Evolutionary conservation across 2,888 invertebrate species (phyloP), one percentile per base, ranked within the genome.

Genomic region (Scrobipalpa costella): DNA sequence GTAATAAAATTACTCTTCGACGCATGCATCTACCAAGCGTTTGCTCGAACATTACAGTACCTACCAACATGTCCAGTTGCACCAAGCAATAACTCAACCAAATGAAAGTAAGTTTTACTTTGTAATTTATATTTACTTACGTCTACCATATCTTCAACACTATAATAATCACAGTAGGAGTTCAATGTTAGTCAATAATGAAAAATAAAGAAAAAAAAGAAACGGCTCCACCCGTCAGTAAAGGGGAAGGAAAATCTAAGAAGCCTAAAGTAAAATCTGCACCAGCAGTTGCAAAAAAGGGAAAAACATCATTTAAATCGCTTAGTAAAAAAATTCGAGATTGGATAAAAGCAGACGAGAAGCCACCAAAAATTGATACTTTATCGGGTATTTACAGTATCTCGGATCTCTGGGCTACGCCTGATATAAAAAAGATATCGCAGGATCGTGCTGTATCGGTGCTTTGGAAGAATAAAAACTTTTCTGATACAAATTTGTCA

Each of bases 21-120:
- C n/a, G n/a, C 33, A 34, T 55, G n/a, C 55, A 55, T 7, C n/a
- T 33, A n/a, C 33, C 52, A 21, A 7, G 17, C 36, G 57, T 38
- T 52, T 27, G 27, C 11, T 36, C 21, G 17, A 57, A 33, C 15
- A 15, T 7, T n/a, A 57, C 57, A 34, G 11, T 33, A 6, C 13
- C 57, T 33, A 6, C 13, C 57, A 36, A 11, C 57, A 38, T 38
- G 38, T 38, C 11, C 57, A 19, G 36, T 9, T 38, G 58, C 21
- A 40, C 11, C 38, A 57, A 17, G 36, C 38, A 57, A 58, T 58
- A 58, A 44, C 63, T 62, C 63, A 64, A 7, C 63, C 64, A 62
- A 69, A 70, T 63, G 69, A 71, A 68, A 71, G 77, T 78, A 68
- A 72, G 77, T 72, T 52, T 55, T 55, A 15, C 27, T 55, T 55